Evolutionary conservation across 2,888 invertebrate species (phyloP), one percentile per base, ranked within the genome.

Genomic region (Philonicus albiceps): DNA sequence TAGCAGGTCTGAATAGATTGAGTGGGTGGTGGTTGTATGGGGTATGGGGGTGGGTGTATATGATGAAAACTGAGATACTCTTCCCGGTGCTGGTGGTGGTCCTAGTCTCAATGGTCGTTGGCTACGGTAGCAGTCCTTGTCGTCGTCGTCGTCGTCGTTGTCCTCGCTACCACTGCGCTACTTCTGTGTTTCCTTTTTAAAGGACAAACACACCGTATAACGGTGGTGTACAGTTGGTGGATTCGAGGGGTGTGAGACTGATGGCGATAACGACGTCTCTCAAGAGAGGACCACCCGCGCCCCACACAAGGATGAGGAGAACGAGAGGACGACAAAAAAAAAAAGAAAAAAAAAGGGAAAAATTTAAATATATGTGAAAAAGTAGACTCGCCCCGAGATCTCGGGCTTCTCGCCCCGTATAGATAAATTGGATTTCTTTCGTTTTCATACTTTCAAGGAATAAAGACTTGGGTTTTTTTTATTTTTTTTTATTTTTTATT

Each of bases 341-440:
- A n/a, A n/a, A n/a, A n/a, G n/a, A n/a, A n/a, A n/a, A n/a, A n/a
- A n/a, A 40, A 74, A 74, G 74, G 27, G 40, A 40, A 78, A 78
- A 43, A 43, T 83, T 55, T 83, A 64, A 31, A 83, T 83, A 34
- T 64, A 84, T 72, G 74, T 40, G 73, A 34, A 84, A 31, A 31
- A 30, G 84, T 73, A 85, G 74, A 74, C 30, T 74, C n/a, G 30
- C 55, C n/a, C 53, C n/a, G n/a, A n/a, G 30, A 30, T 31, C 55
- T 30, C 6, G 34, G n/a, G 34, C 31, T 34, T 19, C 81, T 34
- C 73, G n/a, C 30, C 53, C 30, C 53, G 49, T 40, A 86, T 40
- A 76, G 76, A 86, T 86, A 86, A 86, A 86, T 86, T 86, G 86
- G 86, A 86, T 86, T 86, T 86, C 64, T 86, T 76, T 64, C 84